These are phyloP conservation scores for Channa argus DNA, from an alignment of 2,113 vertebrate genomes.

Conservation along the genomic window DNA sequence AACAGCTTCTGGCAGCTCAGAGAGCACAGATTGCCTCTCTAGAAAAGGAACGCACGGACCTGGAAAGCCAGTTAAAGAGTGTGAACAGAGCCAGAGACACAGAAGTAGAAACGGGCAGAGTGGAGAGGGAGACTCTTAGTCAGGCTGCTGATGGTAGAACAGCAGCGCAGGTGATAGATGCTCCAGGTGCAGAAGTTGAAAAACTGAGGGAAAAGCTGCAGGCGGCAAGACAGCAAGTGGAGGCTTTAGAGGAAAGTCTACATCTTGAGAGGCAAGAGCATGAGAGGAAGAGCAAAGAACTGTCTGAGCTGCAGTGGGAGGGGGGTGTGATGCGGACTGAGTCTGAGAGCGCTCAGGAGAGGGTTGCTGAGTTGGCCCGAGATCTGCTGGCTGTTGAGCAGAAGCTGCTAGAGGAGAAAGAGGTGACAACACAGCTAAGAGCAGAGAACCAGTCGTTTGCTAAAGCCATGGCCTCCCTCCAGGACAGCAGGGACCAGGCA, in stretches of 20 bases:
- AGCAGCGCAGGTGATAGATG: constrained; percentile 71
- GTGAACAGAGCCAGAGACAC: constrained; percentile 37
- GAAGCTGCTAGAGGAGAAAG: constrained; percentile 86
- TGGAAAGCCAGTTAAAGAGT: constrained; percentile 70
- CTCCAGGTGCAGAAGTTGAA: constrained; percentile 85
- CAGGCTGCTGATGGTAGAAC: constrained; percentile 79
- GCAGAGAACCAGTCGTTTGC: constrained; percentile 90
- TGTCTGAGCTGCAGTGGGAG: constrained; percentile 90
- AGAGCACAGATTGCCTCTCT: constrained; percentile 84
- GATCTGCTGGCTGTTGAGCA: constrained; percentile 93
- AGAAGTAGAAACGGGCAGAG: constrained; percentile 80
- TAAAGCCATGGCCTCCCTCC: constrained; percentile 92
- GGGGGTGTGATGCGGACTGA: constrained; percentile 93
- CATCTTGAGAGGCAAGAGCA: constrained; percentile 83
- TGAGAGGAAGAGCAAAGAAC: constrained; percentile 80
- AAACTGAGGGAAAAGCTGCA: constrained; percentile 84
- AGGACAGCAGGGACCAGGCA: constrained; percentile 89
- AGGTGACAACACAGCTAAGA: constrained; percentile 84
- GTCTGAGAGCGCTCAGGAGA: constrained; percentile 93
- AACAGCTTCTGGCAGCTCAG: constrained; percentile 89
- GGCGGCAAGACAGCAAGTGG: constrained; percentile 75
- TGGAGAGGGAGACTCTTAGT: constrained; percentile 88
- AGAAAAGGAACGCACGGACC: constrained; percentile 79
- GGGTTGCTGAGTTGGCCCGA: constrained; percentile 93
- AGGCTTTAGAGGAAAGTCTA: constrained; percentile 81